Conservation (phyloP, 2,888 invertebrate species). For the Brachyopa scutellaris region DNA sequence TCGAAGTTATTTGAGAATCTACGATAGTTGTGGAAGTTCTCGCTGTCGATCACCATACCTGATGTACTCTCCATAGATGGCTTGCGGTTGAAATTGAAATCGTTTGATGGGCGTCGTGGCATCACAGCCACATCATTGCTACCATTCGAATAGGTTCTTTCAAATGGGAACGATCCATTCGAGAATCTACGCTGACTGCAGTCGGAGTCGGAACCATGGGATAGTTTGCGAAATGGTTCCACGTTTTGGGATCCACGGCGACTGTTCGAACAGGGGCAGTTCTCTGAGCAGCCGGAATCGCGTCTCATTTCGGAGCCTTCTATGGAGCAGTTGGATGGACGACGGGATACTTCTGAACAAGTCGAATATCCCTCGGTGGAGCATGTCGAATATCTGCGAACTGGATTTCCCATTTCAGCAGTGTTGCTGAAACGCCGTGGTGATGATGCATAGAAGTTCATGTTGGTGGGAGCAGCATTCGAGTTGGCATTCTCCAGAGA, state of each 20-base stretch:
- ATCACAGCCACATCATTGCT: conserved; percentile 75
- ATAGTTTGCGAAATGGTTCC: conserved; percentile 79
- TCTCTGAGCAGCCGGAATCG: conserved; percentile 81
- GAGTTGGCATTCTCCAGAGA: conserved; percentile 69
- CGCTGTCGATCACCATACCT: conserved; percentile 73
- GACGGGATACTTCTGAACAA: conserved; percentile 79
- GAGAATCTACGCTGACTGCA: conserved; percentile 83
- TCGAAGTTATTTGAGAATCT: conserved; percentile 80
- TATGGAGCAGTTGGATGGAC: conserved; percentile 80
- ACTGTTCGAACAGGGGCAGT: conserved; percentile 78
- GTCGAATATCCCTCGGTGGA: conserved; percentile 79
- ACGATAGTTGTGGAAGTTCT: conserved; percentile 79
- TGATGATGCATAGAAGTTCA: conserved; percentile 78
- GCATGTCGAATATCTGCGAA: conserved; percentile 80
- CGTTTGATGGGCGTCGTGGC: conserved; percentile 80
- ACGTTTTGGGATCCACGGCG: conserved; percentile 78
- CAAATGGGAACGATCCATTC: conserved; percentile 80
- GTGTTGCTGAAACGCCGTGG: conserved; percentile 87
- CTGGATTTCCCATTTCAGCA: conserved; percentile 79
- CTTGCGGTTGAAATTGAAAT: conserved; percentile 78
- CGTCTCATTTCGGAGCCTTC: conserved; percentile 77
- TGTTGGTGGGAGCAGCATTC: conserved; percentile 50
- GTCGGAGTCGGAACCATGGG: conserved; percentile 81
- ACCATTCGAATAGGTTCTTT: conserved; percentile 79
- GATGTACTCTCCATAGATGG: conserved; percentile 76